Base-by-base conservation (phyloP, 1,140 invertebrate genomes). In the Triops longicaudatus region DNA sequence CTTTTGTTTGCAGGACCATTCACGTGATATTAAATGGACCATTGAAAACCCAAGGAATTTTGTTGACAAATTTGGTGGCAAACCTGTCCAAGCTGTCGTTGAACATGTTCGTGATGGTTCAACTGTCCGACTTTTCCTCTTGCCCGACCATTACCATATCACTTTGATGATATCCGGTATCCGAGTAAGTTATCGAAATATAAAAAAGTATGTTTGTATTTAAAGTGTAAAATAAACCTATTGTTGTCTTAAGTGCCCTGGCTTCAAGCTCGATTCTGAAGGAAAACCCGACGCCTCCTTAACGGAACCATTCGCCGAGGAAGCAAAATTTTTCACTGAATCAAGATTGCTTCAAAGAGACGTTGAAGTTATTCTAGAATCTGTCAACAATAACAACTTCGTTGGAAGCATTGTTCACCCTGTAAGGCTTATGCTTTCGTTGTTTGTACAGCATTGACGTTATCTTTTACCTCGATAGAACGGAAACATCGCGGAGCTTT, bases 71-170 rank as follows among this genome's bases (percentile, higher is more conserved):
- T 89, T 90, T 79, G 89, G 89, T 41, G 88, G 90, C 43, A 93
- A 95, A 82, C 92, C 92, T 0, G 85, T 96, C 12, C 87, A 90
- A 83, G 95, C 95, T 74, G 89, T 98, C 31, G 93, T 99, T 82
- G 96, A 98, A 84, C 92, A 97, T 87, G 96, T 99, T 1, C 88
- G 96, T 78, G 97, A 99, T 86, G 97, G 97, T 1, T 98, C 96
- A 26, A 98, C 97, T 1, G 89, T 98, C 1, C 88, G 96, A 78
- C 91, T 92, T 1, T 93, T 98, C 80, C 84, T 99, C 1, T 82
- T 97, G 41, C 96, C 96, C 5, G 90, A 91, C 26, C 97, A 91
- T 83, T 90, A 95, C 79, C 91, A 95, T 80, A 90, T 98, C 44
- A 98, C 95, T 1, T 82, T 99, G 22, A 96, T 97, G 90, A 89